Evolutionary conservation across 2,888 invertebrate species (phyloP).

Genomic region (Eristalinus sepulchralis): DNA sequence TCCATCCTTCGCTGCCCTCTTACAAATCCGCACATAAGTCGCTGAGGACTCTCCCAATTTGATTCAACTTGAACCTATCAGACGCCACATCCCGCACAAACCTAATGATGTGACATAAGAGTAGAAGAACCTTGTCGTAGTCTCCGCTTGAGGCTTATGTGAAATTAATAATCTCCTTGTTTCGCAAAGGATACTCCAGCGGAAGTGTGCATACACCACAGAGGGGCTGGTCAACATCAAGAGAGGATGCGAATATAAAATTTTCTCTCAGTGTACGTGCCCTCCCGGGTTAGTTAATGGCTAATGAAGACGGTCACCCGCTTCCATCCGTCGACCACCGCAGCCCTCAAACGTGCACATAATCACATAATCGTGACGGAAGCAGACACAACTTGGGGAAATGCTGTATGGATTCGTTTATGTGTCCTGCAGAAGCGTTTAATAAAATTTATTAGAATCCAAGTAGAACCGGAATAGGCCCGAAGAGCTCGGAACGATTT

Average conservation of each 20-base stretch:
- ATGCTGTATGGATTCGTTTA: constrained; percentile 65
- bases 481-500: constrained; percentile 36
- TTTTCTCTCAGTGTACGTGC: constrained; percentile 56
- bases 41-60: constrained; percentile 47
- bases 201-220: constrained; percentile 12
- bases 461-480: constrained; percentile 58
- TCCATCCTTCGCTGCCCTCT: not conserved
- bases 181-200: not conserved
- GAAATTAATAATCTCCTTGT: constrained; percentile 64
- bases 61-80: constrained; percentile 29
- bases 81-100: constrained; percentile 8
- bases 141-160: constrained; percentile 58
- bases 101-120: constrained; percentile 55
- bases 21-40: constrained; percentile 14
- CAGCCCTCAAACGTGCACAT: constrained; percentile 19
- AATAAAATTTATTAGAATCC: constrained; percentile 70
- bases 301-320: constrained; percentile 54
- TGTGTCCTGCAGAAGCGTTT: constrained; percentile 70
- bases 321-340: constrained; percentile 12
- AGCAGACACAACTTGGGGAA: constrained; percentile 53
- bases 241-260: constrained; percentile 40
- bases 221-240: constrained; percentile 28
- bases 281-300: constrained; percentile 55
- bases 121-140: constrained; percentile 40
- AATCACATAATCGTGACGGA: constrained; percentile 70